Evolutionary conservation across 2,113 vertebrate species (phyloP).

Genomic region (Osmerus mordax): DNA sequence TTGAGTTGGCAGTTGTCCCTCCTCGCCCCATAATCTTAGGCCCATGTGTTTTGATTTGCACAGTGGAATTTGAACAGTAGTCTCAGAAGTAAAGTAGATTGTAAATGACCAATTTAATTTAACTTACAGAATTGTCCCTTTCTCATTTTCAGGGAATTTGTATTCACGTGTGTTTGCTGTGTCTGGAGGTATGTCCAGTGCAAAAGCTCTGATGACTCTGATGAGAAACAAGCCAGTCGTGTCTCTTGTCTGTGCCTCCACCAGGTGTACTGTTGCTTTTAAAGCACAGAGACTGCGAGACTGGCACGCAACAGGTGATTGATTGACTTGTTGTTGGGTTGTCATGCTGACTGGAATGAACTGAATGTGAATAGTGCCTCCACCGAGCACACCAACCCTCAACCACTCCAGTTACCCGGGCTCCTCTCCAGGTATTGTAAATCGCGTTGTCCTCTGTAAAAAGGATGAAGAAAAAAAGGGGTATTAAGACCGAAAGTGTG

Average conservation of each 20-base stretch:
- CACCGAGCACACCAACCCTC: slow-evolving; percentile 50
- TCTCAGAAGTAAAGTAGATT: slow-evolving; percentile 22
- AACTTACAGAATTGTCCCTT: too few relatives aligned
- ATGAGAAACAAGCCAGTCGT: slow-evolving; percentile 25
- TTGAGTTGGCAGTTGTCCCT: slow-evolving; percentile 55
- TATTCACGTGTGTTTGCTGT: too few relatives aligned
- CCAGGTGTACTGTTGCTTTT: slow-evolving; percentile 41
- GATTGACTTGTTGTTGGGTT: slow-evolving; percentile 62
- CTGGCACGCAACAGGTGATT: slow-evolving; percentile 48
- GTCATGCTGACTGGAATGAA: slow-evolving; percentile 58
- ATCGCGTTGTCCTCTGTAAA: slow-evolving; percentile 44
- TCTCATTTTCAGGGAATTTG: too few relatives aligned
- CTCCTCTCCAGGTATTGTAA: slow-evolving; percentile 45
- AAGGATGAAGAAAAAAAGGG: slow-evolving; percentile 6
- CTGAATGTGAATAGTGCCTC: slow-evolving; percentile 52
- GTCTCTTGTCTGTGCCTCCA: slow-evolving; percentile 22
- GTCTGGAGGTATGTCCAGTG: too few relatives aligned
- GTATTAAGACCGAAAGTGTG: slow-evolving; percentile 23
- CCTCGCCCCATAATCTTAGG: slow-evolving; percentile 31
- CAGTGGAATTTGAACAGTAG: slow-evolving; percentile 35
- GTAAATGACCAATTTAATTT: too few relatives aligned
- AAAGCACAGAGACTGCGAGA: slow-evolving; percentile 60
- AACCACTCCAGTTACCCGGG: slow-evolving; percentile 61
- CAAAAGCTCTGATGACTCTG: not conserved
- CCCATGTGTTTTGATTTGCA: slow-evolving; percentile 45